Conservation (phyloP, 2,797 vertebrate species). For the Rhinella marina region DNA sequence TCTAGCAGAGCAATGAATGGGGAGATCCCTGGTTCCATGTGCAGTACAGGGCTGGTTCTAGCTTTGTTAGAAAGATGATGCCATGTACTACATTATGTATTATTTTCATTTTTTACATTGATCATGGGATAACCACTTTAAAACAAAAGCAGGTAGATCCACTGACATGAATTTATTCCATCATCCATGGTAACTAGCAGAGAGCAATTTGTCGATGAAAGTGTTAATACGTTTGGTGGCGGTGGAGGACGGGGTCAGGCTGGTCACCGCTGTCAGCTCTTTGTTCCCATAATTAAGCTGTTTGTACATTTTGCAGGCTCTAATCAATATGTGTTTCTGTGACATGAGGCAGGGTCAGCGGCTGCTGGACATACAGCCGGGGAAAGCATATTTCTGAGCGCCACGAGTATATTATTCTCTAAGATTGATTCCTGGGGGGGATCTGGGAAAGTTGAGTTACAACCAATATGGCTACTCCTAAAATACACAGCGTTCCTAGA, state of each 20-base stretch:
- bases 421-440: too few relatives aligned
- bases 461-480: too few relatives aligned
- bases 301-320: constrained; percentile 36
- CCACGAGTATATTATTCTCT: not conserved
- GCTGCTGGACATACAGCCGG: not conserved
- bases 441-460: too few relatives aligned
- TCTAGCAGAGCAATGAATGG: too few relatives aligned
- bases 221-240: not conserved
- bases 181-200: not conserved
- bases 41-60: too few relatives aligned
- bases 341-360: constrained; percentile 4
- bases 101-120: too few relatives aligned
- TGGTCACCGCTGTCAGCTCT: not conserved
- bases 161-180: not conserved
- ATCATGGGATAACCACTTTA: too few relatives aligned
- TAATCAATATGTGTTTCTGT: constrained; percentile 46
- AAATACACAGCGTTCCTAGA: not conserved
- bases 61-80: too few relatives aligned
- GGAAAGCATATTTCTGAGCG: not conserved
- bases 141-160: not conserved
- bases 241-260: not conserved
- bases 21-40: too few relatives aligned
- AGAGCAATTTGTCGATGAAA: not conserved
- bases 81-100: too few relatives aligned
- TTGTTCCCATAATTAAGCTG: constrained; percentile 30